Percentiles rank a stretch among this genome's conserved stretches.
phyloP scores from a whole-genome alignment of 2,797 vertebrate genomes.

The Lophotriccus pileatus region DNA sequence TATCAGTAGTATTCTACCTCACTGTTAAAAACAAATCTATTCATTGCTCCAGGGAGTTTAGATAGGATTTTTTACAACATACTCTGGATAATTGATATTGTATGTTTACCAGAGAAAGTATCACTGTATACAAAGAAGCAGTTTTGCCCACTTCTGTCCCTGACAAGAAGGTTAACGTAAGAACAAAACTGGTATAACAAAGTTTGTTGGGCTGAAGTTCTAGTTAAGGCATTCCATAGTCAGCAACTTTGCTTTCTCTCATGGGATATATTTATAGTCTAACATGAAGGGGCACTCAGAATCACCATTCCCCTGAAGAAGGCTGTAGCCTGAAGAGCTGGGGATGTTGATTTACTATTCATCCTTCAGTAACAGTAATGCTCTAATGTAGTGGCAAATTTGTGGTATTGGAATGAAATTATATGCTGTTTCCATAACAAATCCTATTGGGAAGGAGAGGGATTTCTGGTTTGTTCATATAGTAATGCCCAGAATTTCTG shows the following conservation, averaged over 20 bases:
- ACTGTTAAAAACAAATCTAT: neutral
- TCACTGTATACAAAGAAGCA: neutral
- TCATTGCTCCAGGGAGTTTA: neutral
- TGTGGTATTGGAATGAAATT: conserved; percentile 25
- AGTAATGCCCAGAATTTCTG: conserved; percentile 14
- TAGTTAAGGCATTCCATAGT: conserved; percentile 12
- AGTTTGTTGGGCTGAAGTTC: conserved; percentile 4
- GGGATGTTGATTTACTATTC: neutral
- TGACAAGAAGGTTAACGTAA: neutral
- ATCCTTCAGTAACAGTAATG: conserved; percentile 38
- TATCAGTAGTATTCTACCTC: neutral
- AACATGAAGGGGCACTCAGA: conserved; percentile 11
- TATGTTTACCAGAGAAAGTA: neutral
- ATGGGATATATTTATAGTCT: conserved; percentile 13
- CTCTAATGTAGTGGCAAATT: conserved; percentile 25
- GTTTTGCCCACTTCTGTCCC: neutral
- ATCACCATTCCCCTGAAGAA: neutral
- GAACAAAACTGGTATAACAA: neutral
- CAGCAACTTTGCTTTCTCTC: neutral
- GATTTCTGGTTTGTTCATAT: conserved; percentile 45
- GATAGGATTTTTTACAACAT: neutral
- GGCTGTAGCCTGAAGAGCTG: neutral
- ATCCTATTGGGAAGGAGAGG: conserved; percentile 42
- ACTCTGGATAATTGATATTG: neutral
- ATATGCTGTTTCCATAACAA: conserved; percentile 61